Percentiles rank a stretch among this genome's conserved stretches.
phyloP scores from a whole-genome alignment of 2,797 vertebrate genomes.

The Mormyrops boulengeri region DNA sequence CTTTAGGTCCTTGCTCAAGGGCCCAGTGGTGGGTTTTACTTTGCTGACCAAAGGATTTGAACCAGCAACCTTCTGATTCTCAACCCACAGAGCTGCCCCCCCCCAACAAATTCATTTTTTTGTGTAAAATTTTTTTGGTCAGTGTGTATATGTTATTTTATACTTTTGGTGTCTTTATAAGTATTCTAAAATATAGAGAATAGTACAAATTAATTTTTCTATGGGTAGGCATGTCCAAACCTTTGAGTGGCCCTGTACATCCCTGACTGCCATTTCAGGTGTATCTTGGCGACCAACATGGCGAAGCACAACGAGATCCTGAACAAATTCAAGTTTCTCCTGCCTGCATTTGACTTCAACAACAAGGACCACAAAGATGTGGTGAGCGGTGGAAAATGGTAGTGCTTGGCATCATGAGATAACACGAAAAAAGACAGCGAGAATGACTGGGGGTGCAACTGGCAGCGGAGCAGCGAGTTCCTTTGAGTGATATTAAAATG shows the following conservation, averaged over 20 bases:
- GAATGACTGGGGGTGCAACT: background rate
- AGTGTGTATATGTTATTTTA: background rate
- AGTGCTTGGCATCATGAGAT: background rate
- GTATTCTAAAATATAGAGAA: background rate
- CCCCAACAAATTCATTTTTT: background rate
- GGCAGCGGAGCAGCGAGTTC: background rate
- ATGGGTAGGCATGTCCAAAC: background rate
- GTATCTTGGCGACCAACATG: constrained; percentile 72
- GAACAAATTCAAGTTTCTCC: constrained; percentile 63
- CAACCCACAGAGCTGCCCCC: background rate
- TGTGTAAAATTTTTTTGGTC: background rate
- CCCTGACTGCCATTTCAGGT: constrained; percentile 44
- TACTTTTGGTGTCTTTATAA: background rate
- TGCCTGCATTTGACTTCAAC: constrained; percentile 61
- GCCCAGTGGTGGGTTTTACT: background rate
- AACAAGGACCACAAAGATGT: constrained; percentile 65
- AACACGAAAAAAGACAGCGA: no score
- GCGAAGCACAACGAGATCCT: constrained; percentile 67
- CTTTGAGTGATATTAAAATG: background rate
- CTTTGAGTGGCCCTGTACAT: background rate
- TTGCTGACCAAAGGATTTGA: background rate
- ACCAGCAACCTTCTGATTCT: background rate
- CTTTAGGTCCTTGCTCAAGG: background rate
- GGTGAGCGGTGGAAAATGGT: constrained; percentile 43
- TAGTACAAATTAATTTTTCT: background rate